phyloP scores from a whole-genome alignment of 2,797 vertebrate genomes.

The Luscinia megarhynchos region DNA sequence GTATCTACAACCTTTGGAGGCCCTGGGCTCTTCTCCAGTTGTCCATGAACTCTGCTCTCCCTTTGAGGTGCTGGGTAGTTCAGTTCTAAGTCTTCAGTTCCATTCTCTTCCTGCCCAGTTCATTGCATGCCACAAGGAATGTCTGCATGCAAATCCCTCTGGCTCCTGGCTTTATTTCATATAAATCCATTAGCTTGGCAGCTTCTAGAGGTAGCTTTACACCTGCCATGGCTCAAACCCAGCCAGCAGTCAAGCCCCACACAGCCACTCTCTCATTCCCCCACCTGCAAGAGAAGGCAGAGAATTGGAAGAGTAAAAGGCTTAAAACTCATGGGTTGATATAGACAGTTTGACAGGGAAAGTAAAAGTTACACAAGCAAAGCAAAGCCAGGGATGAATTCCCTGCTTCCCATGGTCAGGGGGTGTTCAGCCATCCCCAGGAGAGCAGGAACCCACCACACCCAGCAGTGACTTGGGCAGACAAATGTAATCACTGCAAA shows the following conservation, averaged over 20 bases:
- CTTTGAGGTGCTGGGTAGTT: neutral
- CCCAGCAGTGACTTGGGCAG: accelerated
- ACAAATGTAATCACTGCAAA: accelerated
- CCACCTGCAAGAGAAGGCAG: neutral
- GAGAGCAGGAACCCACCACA: neutral
- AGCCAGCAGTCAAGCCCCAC: neutral
- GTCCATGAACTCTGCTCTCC: neutral
- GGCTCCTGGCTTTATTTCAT: neutral
- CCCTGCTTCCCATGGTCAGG: neutral
- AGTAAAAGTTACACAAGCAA: neutral
- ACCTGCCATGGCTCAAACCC: neutral
- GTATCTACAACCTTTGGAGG: neutral
- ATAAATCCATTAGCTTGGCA: neutral
- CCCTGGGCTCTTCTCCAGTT: neutral
- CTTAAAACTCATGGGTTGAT: accelerated
- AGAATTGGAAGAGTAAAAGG: neutral
- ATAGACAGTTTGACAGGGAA: neutral
- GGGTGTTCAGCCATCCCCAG: neutral
- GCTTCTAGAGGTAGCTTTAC: too few relatives aligned
- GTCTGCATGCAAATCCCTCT: neutral
- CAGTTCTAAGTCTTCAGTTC: neutral
- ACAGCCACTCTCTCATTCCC: neutral
- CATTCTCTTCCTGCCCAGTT: neutral
- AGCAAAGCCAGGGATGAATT: neutral
- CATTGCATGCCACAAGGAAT: neutral